A percentile compares a stretch with the other conserved stretches of the same genome.
Conservation (phyloP, 2,888 invertebrate genomes). For the Adela reaumurella region DNA sequence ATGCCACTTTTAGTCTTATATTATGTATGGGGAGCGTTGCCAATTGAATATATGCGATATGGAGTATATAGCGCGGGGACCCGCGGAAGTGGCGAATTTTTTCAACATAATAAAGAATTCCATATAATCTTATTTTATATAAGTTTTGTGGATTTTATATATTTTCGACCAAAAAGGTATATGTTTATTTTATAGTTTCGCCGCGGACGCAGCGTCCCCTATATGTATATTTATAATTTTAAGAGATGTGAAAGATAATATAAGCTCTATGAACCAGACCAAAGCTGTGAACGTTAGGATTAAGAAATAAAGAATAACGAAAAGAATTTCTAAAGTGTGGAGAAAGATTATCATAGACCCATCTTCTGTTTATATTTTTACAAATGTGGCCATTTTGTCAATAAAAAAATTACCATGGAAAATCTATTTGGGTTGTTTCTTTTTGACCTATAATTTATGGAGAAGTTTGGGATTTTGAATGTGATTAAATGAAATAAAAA, state of each 20-base stretch:
- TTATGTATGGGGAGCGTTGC: not conserved
- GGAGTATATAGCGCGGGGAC: not conserved
- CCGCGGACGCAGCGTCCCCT: not conserved
- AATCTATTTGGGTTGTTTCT: not conserved
- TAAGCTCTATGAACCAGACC: conserved; percentile 23
- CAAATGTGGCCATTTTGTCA: conserved; percentile 27
- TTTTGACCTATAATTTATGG: too few species aligned
- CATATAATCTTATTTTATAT: too few species aligned
- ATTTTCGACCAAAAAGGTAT: too few species aligned
- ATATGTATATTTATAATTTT: not conserved
- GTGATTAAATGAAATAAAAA: too few species aligned
- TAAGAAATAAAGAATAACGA: not conserved
- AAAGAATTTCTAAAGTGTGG: not conserved
- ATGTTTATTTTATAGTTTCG: not conserved
- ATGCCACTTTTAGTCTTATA: not conserved
- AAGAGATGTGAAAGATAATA: not conserved
- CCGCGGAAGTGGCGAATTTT: too few species aligned
- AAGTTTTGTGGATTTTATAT: too few species aligned
- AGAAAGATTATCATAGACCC: conserved; percentile 9
- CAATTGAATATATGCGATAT: not conserved
- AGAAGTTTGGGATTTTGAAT: too few species aligned
- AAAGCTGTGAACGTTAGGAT: conserved; percentile 40
- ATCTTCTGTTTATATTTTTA: conserved; percentile 27
- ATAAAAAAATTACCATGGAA: conserved; percentile 16
- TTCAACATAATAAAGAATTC: too few species aligned